These are phyloP conservation scores for Spialia ferax DNA, from an alignment of 2,888 invertebrate genomes.

Conservation along the genomic window DNA sequence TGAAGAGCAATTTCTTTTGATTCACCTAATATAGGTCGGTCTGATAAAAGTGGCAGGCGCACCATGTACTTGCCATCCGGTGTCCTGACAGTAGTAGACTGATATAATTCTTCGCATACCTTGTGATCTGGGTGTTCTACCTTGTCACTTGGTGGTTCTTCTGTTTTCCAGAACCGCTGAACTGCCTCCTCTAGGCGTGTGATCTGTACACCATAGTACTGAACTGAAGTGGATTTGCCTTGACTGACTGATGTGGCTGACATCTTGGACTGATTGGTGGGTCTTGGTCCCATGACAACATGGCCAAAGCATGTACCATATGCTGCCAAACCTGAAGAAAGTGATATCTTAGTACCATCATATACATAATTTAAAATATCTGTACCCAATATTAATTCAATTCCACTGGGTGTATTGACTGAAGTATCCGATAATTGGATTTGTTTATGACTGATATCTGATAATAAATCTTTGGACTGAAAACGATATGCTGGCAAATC, in stretches of 20 bases:
- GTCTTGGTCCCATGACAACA: not conserved
- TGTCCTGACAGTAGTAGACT: constrained; percentile 1
- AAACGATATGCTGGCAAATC: not conserved
- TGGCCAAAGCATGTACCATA: not conserved
- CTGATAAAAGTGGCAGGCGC: constrained; percentile 15
- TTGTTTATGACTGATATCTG: not conserved
- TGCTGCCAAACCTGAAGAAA: no score
- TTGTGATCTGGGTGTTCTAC: constrained; percentile 7
- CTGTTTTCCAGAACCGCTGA: constrained; percentile 31
- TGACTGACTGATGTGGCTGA: not conserved
- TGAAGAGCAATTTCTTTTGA: constrained; percentile 6
- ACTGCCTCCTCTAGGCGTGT: constrained; percentile 18
- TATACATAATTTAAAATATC: no score
- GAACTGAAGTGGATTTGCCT: not conserved
- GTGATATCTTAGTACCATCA: no score
- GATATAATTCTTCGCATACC: constrained; percentile 19
- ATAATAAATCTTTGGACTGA: not conserved
- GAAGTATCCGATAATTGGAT: constrained; percentile 7
- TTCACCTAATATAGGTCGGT: constrained; percentile 12
- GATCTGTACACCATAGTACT: not conserved
- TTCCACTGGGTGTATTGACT: not conserved
- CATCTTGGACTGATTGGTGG: not conserved
- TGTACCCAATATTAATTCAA: no score
- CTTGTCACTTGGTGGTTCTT: constrained; percentile 26
- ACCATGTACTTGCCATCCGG: constrained; percentile 22